Base-by-base conservation (phyloP, 2,888 invertebrate genomes). In the Chirona hameri region DNA sequence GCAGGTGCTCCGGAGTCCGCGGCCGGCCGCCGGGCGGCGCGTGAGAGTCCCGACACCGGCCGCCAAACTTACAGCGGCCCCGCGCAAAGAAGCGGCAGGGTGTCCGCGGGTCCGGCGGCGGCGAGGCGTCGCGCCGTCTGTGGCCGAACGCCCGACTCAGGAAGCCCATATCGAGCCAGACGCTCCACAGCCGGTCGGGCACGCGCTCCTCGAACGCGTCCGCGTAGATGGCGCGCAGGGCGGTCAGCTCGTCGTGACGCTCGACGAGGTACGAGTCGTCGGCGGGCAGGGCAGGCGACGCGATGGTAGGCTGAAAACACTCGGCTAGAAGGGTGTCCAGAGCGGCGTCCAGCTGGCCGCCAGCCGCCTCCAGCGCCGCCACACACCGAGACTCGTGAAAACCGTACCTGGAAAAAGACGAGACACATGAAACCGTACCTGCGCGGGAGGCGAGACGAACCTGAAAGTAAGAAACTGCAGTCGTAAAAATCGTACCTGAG, bases 361-460 rank as follows among this genome's bases (percentile, higher is more conserved):
- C 89, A 55, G 93, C 92, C 84, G 91, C 89, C 84, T 92, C 90
- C 85, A 94, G 90, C 14, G 94, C 94, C 89, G 95, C 94, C 65
- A 91, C 86, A 87, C 94, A 94, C 87, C 95, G 95, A 3, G 90
- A 89, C 86, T 91, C 90, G 85, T 93, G 92, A 86, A 94, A 95
- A 84, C 94, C 93, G 87, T 92, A 94, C 86, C 92, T 92, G 88
- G 84, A 83, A 83, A 80, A 82, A 82, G 83, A 82, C 39, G 39
- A 39, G 39, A 39, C 39, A 5, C 39, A 7, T 39, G 39, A 39
- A 39, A 39, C 39, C 39, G 39, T 39, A 39, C 39, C 39, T 39
- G 39, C 39, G 7, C 39, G 39, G 39, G 39, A 39, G 39, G 39
- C 39, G 39, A 39, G 39, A 39, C 7, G 39, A 39, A 7, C 39